Evolutionary conservation across 2,797 vertebrate species (phyloP), one percentile per base, ranked within the genome.

Genomic region (Linurgus olivaceus): DNA sequence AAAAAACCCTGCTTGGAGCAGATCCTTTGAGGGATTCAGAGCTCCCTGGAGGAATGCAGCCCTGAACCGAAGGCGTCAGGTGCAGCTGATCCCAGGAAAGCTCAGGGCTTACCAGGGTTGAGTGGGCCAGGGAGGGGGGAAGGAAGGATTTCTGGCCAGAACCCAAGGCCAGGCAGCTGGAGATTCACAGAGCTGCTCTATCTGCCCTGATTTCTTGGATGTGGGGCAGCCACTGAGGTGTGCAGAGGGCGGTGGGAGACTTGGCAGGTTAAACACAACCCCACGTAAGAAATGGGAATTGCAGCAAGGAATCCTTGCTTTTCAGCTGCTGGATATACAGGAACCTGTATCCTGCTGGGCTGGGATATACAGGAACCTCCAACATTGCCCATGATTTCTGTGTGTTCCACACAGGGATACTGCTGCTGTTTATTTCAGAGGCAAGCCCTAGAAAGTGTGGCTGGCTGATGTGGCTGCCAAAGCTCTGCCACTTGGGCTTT

Each of bases 81-180:
- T 93, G 94, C 94, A 87, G 88, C 88, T 92, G 92, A 94, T 93
- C 86, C 72, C 16, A 2, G 42, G 45, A 74, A 92, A 95, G 47
- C 83, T 89, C 2, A 0, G 66, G 70, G 73, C 54, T 93, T 92
- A 89, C 0, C 0, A 52, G 71, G 59, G 52, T 62, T 89, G 40
- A 79, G 24, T 11, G 0, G 9, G 62, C 37, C 2, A 7, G 10
- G 11, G 57, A 77, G 23, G 5, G 15, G 33, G 61, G 57, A 85
- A 92, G 61, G 71, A 52, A 92, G 74, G 71, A 33, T 86, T 92
- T 58, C 44, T 91, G 91, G 38, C n/a, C 21, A 20, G 72, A 71
- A 83, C 58, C 37, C 42, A 74, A 24, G 48, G 35, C 37, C 50
- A 50, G 50, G 74, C 71, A 67, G 42, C 42, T 78, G 78, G 42